Evolutionary conservation across 2,113 vertebrate genomes (phyloP).

Genomic region (Chinchilla lanigera): DNA sequence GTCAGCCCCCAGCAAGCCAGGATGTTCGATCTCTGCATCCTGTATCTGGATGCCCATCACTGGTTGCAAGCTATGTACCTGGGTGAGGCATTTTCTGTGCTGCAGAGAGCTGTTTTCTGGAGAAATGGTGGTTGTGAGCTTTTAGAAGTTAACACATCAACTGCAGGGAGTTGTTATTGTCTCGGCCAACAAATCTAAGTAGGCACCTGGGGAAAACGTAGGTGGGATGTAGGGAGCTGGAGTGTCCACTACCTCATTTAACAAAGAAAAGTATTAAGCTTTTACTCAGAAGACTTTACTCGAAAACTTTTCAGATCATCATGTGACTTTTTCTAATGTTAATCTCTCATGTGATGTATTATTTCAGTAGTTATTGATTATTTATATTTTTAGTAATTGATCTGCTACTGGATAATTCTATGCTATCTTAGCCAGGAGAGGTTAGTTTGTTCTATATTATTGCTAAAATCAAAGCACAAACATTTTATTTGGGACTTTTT

Average conservation of each 20-base stretch:
- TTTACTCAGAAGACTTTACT: background rate
- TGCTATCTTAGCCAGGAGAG: background rate
- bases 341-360: background rate
- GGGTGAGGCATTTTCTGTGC: background rate
- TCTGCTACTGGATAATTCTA: background rate
- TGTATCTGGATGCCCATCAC: accelerated
- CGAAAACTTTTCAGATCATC: background rate
- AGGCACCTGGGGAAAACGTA: background rate
- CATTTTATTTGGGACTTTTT: background rate
- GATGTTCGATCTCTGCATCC: background rate
- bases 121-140: background rate
- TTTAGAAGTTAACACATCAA: background rate
- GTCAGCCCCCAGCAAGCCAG: background rate
- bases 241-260: background rate
- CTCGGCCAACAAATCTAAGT: background rate
- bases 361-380: background rate
- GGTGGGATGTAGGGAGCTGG: background rate
- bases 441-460: background rate
- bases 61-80: background rate
- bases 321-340: background rate
- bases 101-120: background rate
- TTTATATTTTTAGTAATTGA: background rate
- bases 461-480: background rate
- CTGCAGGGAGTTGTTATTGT: background rate
- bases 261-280: background rate